Conservation (phyloP, 2,888 invertebrate genomes). For the Tipula helvola region DNA sequence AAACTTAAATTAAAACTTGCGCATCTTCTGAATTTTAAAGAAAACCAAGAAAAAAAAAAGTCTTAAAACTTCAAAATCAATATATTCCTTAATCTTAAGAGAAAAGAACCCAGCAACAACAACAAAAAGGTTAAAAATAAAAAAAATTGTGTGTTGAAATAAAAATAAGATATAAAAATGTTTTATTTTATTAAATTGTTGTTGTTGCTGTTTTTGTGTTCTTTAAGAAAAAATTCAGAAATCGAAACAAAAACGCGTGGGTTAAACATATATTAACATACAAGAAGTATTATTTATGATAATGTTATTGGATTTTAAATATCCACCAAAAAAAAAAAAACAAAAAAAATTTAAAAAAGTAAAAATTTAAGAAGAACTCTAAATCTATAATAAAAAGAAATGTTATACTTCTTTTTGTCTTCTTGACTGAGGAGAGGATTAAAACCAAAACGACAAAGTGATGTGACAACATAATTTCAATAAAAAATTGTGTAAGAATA, state of each 20-base stretch:
- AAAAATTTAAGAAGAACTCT: not conserved
- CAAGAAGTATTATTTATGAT: constrained; percentile 7
- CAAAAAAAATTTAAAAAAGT: not conserved
- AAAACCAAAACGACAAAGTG: not conserved
- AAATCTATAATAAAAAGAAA: constrained; percentile 8
- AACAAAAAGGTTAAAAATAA: not conserved
- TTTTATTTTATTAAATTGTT: not conserved
- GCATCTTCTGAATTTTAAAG: not conserved
- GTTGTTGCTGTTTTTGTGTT: not conserved
- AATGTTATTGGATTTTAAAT: constrained; percentile 9
- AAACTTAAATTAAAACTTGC: not conserved
- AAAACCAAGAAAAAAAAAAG: not conserved
- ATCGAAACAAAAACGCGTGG: not conserved
- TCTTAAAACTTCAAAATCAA: not conserved
- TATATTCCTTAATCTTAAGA: not conserved
- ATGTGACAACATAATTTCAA: constrained; percentile 4
- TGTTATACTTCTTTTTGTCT: constrained; percentile 4
- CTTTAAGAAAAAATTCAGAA: not conserved
- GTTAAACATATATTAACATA: not conserved
- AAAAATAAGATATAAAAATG: constrained; percentile 4
- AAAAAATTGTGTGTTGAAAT: not conserved
- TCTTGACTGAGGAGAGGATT: not conserved
- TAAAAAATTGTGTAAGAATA: not conserved
- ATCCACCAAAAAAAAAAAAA: not conserved
- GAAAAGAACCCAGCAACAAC: not conserved